These are phyloP conservation scores for Apamea sordens DNA, from an alignment of 2,888 invertebrate species.

Conservation along the genomic window DNA sequence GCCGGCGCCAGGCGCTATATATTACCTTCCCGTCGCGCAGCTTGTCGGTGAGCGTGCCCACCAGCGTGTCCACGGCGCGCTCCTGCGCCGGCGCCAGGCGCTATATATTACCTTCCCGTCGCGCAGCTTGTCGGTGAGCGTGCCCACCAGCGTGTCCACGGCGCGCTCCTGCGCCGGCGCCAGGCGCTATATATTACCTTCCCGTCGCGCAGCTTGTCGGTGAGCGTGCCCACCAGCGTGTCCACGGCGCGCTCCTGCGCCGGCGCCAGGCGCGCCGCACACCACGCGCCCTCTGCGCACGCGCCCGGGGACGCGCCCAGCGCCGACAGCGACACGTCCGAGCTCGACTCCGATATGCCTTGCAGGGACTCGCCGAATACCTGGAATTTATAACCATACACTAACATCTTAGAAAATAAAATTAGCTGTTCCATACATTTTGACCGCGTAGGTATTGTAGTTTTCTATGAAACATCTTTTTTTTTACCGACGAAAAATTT, in stretches of 20 bases:
- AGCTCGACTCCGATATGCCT: not conserved
- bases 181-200: no score
- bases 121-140: not conserved
- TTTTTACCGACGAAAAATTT: no score
- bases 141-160: no score
- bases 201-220: slow-evolving; percentile 34
- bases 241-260: slow-evolving; percentile 89
- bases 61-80: no score
- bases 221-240: slow-evolving; percentile 83
- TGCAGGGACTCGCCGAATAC: slow-evolving; percentile 81
- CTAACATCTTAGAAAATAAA: no score
- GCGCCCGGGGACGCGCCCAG: slow-evolving; percentile 11
- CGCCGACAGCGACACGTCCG: slow-evolving; percentile 49
- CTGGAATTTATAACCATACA: slow-evolving; percentile 63
- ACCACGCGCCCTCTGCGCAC: slow-evolving; percentile 63
- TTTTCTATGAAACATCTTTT: no score
- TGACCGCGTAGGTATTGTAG: no score
- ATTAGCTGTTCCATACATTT: no score
- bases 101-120: no score
- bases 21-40: slow-evolving; percentile 62
- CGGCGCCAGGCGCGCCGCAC: slow-evolving; percentile 77
- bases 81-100: no score
- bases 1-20: slow-evolving; percentile 76
- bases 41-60: no score
- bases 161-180: no score